phyloP scores from a whole-genome alignment of 2,113 vertebrate species.

The Nymphicus hollandicus region DNA sequence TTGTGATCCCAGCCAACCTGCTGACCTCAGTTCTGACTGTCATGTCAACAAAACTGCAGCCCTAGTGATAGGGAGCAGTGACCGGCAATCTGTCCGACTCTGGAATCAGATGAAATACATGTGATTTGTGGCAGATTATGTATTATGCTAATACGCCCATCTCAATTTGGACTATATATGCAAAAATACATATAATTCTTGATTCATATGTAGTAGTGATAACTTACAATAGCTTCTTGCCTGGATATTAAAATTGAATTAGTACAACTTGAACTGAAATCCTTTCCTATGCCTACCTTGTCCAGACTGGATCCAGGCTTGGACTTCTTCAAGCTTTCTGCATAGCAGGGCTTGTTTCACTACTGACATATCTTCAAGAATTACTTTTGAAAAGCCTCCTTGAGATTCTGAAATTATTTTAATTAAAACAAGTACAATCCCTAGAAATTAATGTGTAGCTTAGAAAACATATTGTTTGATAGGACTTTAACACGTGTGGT shows the following conservation, averaged over 20 bases:
- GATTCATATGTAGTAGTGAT: neutral
- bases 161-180: neutral
- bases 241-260: neutral
- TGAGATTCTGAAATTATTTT: neutral
- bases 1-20: neutral
- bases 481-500: neutral
- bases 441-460: neutral
- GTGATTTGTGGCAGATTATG: neutral
- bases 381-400: neutral
- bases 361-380: neutral
- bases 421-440: neutral
- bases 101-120: neutral
- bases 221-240: neutral
- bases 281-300: neutral
- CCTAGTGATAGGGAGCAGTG: neutral
- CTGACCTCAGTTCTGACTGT: neutral
- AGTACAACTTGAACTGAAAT: neutral
- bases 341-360: neutral
- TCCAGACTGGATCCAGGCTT: neutral
- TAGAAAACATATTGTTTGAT: neutral
- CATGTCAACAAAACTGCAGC: neutral
- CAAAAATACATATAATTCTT: neutral
- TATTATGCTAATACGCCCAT: neutral
- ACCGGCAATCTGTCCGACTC: rapidly evolving
- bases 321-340: neutral